Percentiles rank a stretch among this genome's conserved stretches.
Conservation (phyloP, 1,140 invertebrate species). For the Drosophila nigromelanica region DNA sequence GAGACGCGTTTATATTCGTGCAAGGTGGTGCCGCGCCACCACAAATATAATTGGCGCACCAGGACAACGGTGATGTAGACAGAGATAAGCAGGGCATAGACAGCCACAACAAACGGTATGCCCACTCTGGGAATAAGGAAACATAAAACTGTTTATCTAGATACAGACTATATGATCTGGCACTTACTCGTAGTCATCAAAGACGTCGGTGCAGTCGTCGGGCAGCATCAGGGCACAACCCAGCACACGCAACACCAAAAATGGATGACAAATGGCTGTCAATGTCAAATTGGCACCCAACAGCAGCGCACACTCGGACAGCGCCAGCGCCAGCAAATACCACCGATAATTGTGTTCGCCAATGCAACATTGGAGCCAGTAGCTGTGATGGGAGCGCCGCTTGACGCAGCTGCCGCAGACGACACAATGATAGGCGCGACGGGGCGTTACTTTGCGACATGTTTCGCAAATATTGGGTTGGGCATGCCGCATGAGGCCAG, state of each 20-base stretch:
- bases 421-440: slow-evolving; percentile 70
- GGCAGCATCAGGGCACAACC: slow-evolving; percentile 82
- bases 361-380: slow-evolving; percentile 85
- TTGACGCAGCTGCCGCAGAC: slow-evolving; percentile 75
- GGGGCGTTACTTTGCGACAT: slow-evolving; percentile 69
- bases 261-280: slow-evolving; percentile 85
- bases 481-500: slow-evolving; percentile 50
- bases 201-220: slow-evolving; percentile 85
- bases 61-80: slow-evolving; percentile 53
- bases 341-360: slow-evolving; percentile 83
- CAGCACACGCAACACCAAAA: slow-evolving; percentile 72
- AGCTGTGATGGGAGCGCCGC: slow-evolving; percentile 78
- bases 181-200: slow-evolving; percentile 82
- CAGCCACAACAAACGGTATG: slow-evolving; percentile 73
- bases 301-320: slow-evolving; percentile 70
- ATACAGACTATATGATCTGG: not conserved
- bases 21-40: slow-evolving; percentile 62
- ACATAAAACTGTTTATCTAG: not conserved
- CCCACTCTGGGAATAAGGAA: slow-evolving; percentile 49
- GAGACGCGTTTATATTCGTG: slow-evolving; percentile 76
- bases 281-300: slow-evolving; percentile 84
- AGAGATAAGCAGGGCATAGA: slow-evolving; percentile 70
- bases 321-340: slow-evolving; percentile 79
- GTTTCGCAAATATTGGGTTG: slow-evolving; percentile 73
- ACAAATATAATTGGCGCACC: slow-evolving; percentile 61